Base-by-base conservation (phyloP, 1,140 invertebrate genomes). In the Bombus vancouverensis region DNA sequence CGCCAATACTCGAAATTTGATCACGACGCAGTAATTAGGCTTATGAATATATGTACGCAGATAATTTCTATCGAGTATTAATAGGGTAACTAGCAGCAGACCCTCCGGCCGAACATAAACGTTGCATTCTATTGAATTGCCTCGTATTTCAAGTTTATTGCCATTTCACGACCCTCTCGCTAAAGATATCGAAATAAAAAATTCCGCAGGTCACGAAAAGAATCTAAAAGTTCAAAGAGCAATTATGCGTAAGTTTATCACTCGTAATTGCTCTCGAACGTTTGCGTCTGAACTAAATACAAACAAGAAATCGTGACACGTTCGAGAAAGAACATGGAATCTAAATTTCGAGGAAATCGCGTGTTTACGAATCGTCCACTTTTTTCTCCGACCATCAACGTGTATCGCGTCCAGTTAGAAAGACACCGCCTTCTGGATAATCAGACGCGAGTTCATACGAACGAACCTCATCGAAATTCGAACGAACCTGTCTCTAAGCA, bases 401-500 rank as follows among this genome's bases (percentile, higher is more conserved):
- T 28, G 47, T 32, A 13, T 28, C 15, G 8, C 12, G 22, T 57
- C 59, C 34, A 79, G 79, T 53, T 53, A 65, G 47, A 75, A 34
- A 77, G 79, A 73, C 32, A 6, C 70, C 72, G 81, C 34, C 32
- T n/a, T 42, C 13, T 39, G 73, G 18, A 53, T 39, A 22, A 44
- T 22, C 73, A 25, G 3, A 22, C 4, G 44, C 34, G n/a, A 15
- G 39, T 68, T 53, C 75, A 47, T 77, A 68, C 34, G 10, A 68
- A 83, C 47, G 73, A 84, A 34, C 47, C 76, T 84, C 76, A 47
- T 84, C 37, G 39, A 72, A 79, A 79, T 80, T 85, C 76, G 68
- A 59, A 62, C 57, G 18, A 84, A 34, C 65, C 42, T 44, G 75
- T 4, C 34, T n/a, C 25, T 28, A 28, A 47, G 9, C 37, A 8